Evolutionary conservation across 2,888 invertebrate species (phyloP).

Genomic region (Heliconius aoede): DNA sequence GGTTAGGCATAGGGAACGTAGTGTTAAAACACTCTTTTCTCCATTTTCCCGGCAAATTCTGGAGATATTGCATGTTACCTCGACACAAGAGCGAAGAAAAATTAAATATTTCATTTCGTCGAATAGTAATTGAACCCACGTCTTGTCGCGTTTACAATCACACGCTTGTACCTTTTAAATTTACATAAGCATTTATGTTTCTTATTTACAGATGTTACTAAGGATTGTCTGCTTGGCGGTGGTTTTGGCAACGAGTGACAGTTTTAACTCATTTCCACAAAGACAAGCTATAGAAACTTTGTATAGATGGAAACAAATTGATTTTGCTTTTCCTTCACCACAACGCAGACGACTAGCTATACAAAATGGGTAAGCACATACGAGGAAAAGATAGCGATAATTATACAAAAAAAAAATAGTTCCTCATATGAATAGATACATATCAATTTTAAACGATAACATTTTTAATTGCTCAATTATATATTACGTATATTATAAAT

Average conservation of each 20-base stretch:
- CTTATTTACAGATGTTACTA: constrained; percentile 51
- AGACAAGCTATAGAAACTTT: constrained; percentile 65
- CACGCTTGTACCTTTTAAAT: too few species aligned
- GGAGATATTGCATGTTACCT: not conserved
- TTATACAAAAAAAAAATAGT: not conserved
- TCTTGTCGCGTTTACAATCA: not conserved
- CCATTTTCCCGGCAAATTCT: not conserved
- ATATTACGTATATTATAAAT: too few species aligned
- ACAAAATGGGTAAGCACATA: constrained; percentile 59
- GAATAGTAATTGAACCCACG: not conserved
- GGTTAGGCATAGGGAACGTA: not conserved
- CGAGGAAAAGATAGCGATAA: not conserved
- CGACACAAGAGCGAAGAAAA: not conserved
- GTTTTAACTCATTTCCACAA: constrained; percentile 44
- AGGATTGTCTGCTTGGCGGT: constrained; percentile 48
- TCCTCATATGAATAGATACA: too few species aligned
- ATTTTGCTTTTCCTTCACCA: constrained; percentile 62
- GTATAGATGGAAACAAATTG: constrained; percentile 78
- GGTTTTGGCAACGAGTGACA: constrained; percentile 39
- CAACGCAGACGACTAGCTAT: constrained; percentile 61
- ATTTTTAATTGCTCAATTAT: too few species aligned
- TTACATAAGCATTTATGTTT: constrained; percentile 1
- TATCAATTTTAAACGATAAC: too few species aligned
- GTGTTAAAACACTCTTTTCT: not conserved
- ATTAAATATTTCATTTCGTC: not conserved